Base-by-base conservation (phyloP, 2,113 vertebrate species). In the Rhea pennata region DNA sequence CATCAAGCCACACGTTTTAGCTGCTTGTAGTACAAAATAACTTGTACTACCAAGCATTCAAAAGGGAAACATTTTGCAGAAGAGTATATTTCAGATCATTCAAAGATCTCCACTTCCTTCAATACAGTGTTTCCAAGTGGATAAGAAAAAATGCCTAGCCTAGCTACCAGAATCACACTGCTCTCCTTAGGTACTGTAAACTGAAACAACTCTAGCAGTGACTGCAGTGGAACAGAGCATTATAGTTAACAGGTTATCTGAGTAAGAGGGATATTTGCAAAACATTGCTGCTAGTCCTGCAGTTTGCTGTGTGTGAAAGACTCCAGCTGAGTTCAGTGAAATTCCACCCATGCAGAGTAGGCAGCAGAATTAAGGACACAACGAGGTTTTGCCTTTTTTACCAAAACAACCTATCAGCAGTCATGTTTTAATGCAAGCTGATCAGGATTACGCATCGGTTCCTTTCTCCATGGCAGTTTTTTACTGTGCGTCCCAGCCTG, bases 151-250 rank as follows among this genome's bases (percentile, higher is more conserved):
- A 58, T 7, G 17, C 15, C 12, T 71, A 83, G 39, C 48, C 50
- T 58, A 51, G 70, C 84, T 96, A 76, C 77, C 71, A 96, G 88
- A 92, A 96, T 87, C 74, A 66, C 50, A 10, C 50, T 77, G 48
- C 16, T 96, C 89, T 64, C 94, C 94, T 93, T 88, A 93, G 93
- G 94, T 95, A 95, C 91, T 58, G 51, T 44, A 80, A 95, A 92
- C 64, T 89, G 62, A 93, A 96, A 46, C 91, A 95, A 81, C 65
- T n/a, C 65, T 56, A 46, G 42, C 36, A 46, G 81, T 75, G 64
- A 86, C 36, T 74, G 61, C 65, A 92, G 42, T 42, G 86, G 51
- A 85, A 1, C 88, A 79, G 91, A 94, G 91, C 54, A 31, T 94
- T 93, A 91, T 72, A 84, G 78, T 91, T 92, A 87, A 91, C 53